A percentile compares a stretch with the other conserved stretches of the same genome.
Conservation (phyloP, 1,140 invertebrate species). For the Apis cerana region DNA sequence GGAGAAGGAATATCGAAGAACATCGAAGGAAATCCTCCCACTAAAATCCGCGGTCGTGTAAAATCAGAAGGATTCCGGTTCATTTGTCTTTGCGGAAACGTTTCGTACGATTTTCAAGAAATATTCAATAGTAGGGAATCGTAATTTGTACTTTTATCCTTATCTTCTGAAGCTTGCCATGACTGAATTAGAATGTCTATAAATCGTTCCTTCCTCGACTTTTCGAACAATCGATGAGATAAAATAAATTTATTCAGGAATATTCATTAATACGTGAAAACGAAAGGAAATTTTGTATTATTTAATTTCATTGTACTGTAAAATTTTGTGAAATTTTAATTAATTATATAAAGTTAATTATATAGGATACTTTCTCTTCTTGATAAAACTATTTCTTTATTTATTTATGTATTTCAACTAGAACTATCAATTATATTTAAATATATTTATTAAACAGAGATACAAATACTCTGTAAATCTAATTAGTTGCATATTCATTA, state of each 20-base stretch:
- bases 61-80: conserved; percentile 54
- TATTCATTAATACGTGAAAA: background rate
- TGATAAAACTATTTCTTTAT: no score
- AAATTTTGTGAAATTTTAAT: no score
- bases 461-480: no score
- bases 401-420: no score
- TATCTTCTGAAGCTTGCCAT: background rate
- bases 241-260: background rate
- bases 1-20: background rate
- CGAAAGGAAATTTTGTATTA: background rate
- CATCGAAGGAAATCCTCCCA: conserved; percentile 34
- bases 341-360: no score
- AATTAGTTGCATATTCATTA: no score
- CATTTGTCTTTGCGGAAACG: conserved; percentile 44
- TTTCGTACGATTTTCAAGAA: conserved; percentile 10
- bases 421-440: no score
- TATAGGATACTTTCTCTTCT: no score
- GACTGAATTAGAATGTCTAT: conserved; percentile 2
- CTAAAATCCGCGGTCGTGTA: conserved; percentile 31
- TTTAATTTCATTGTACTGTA: background rate
- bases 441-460: no score
- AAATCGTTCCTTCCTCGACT: background rate
- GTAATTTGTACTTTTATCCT: background rate
- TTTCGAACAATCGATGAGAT: background rate
- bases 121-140: conserved; percentile 4